phyloP scores from a whole-genome alignment of 2,797 vertebrate genomes.

The Lacerta agilis region DNA sequence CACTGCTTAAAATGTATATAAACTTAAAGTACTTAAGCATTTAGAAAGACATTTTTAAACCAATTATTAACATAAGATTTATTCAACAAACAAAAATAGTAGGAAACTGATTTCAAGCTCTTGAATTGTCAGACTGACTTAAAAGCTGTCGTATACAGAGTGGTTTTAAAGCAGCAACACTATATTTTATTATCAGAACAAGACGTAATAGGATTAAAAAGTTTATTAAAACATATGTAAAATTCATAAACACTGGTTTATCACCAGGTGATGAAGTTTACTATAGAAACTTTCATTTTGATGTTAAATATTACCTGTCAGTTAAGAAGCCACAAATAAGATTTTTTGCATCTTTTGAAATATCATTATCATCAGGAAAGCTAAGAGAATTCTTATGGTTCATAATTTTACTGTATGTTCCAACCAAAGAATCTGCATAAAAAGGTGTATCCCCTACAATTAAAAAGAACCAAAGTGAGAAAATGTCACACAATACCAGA shows the following conservation, averaged over 20 bases:
- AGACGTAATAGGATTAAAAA: neutral
- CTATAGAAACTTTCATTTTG: constrained; percentile 10
- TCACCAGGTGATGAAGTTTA: neutral
- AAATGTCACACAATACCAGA: neutral
- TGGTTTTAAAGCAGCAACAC: neutral
- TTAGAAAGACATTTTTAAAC: neutral
- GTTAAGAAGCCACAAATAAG: constrained; percentile 98
- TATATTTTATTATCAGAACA: neutral
- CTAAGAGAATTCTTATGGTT: constrained; percentile 98
- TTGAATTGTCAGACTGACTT: too few relatives aligned
- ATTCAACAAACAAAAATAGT: neutral
- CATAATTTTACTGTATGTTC: constrained; percentile 99
- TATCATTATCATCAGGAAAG: constrained; percentile 96
- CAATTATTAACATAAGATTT: neutral
- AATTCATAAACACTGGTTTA: neutral
- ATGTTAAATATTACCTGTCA: constrained; percentile 84
- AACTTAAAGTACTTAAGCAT: neutral
- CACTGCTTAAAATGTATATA: neutral
- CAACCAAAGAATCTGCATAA: constrained; percentile 97
- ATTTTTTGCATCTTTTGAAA: constrained; percentile 98
- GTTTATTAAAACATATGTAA: neutral
- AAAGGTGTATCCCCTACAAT: constrained; percentile 95
- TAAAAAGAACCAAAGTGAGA: neutral
- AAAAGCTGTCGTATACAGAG: neutral
- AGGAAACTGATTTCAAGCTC: neutral